Evolutionary conservation across 1,140 invertebrate genomes (phyloP), one percentile per base, ranked within the genome.

Genomic region (Centruroides sculpturatus): DNA sequence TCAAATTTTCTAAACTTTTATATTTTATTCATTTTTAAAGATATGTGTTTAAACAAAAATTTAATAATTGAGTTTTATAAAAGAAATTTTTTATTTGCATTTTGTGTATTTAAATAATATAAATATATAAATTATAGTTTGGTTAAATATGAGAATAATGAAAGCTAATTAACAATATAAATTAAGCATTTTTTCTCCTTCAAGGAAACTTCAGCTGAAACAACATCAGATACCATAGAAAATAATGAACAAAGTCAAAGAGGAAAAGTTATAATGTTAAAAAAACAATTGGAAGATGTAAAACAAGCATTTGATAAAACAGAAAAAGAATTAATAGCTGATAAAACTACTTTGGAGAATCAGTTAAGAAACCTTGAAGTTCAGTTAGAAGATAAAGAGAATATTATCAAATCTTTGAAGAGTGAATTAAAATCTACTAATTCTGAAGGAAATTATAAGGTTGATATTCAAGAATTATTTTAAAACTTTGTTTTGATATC

Each of bases 341-440:
- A 53, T 34, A 50, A 48, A 46, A 6, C 23, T 11, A 35, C 3
- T 49, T 52, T 52, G 58, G 63, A 64, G 36, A 57, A 36, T 48
- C 51, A 8, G 51, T 34, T 75, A 4, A 60, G 59, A 48, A 52
- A 65, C 13, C 66, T 69, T 35, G 67, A 69, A 59, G 60, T 66
- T 35, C 66, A 72, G 55, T 63, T 75, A 7, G 67, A 69, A 46
- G 66, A 66, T 6, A 74, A 73, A 59, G 69, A 72, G 54, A 67
- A 66, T 52, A 66, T 73, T 3, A 69, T 74, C 46, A 66, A 61
- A 4, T 71, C 74, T 4, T 12, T 61, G 23, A 13, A 48, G 11
- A 35, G 47, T n/a, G 9, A 57, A 48, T 52, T 35, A 35, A 53
- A 54, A 4, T 10, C 7, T 52, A 57, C 48, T 36, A 54, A 61